Conservation (phyloP, 1,140 invertebrate genomes). For the Ceratitis capitata region DNA sequence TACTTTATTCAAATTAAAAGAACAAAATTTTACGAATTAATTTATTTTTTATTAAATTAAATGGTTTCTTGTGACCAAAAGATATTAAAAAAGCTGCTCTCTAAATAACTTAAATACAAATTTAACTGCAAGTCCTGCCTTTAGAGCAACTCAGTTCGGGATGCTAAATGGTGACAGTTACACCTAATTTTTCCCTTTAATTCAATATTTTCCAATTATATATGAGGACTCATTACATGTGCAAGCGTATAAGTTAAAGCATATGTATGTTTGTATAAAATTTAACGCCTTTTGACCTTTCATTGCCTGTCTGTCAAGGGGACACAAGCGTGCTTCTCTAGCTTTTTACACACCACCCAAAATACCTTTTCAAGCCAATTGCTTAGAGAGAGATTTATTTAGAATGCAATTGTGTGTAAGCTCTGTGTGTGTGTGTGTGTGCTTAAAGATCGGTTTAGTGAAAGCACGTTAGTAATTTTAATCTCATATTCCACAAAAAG, state of each 20-base stretch:
- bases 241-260: neutral
- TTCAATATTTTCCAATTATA: too few relatives aligned
- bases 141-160: neutral
- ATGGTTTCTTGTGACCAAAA: too few relatives aligned
- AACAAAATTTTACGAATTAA: too few relatives aligned
- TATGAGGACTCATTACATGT: neutral
- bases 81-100: too few relatives aligned
- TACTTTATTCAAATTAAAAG: too few relatives aligned
- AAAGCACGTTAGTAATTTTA: conserved; percentile 22
- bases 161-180: neutral
- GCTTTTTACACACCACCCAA: neutral
- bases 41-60: too few relatives aligned
- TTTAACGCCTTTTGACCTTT: conserved; percentile 9
- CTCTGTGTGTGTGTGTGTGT: neutral
- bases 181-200: neutral
- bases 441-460: neutral
- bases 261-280: neutral
- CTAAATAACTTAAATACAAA: too few relatives aligned
- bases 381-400: neutral
- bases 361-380: neutral
- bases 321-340: neutral
- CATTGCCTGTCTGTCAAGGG: neutral
- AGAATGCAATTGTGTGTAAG: neutral
- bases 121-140: too few relatives aligned
- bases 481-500: neutral